Evolutionary conservation across 2,797 vertebrate genomes (phyloP).

Genomic region (Delichon dasypus): DNA sequence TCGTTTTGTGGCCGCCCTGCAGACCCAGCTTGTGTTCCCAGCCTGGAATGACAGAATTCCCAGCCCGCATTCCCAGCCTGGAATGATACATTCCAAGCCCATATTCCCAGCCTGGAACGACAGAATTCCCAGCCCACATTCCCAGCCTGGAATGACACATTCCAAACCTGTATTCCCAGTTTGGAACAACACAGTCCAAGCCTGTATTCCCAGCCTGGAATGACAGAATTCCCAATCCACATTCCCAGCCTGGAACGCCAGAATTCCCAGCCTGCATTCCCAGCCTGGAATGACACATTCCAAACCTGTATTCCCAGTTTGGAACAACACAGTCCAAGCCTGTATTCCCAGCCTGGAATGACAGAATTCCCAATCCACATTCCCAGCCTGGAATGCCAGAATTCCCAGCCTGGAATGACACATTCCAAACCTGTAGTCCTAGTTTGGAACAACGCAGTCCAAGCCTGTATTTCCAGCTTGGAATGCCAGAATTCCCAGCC

Average conservation of each 20-base stretch:
- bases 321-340: neutral
- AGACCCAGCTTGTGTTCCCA: neutral
- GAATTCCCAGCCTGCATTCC: neutral
- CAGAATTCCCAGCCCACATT: neutral
- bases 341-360: too few species aligned
- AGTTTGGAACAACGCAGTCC: neutral
- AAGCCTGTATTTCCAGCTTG: neutral
- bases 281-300: neutral
- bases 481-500: neutral
- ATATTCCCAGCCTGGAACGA: neutral
- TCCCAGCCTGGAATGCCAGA: neutral
- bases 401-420: neutral
- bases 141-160: neutral
- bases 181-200: neutral
- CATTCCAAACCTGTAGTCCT: neutral
- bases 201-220: neutral
- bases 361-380: too few species aligned
- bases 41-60: neutral
- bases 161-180: too few species aligned
- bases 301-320: neutral
- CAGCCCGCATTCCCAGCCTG: fast-evolving
- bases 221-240: neutral
- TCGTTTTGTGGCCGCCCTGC: neutral
- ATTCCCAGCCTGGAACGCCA: neutral
- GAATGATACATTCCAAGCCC: neutral